phyloP scores from a whole-genome alignment of 2,888 invertebrate genomes.

The Cataglyphis altisquamis region DNA sequence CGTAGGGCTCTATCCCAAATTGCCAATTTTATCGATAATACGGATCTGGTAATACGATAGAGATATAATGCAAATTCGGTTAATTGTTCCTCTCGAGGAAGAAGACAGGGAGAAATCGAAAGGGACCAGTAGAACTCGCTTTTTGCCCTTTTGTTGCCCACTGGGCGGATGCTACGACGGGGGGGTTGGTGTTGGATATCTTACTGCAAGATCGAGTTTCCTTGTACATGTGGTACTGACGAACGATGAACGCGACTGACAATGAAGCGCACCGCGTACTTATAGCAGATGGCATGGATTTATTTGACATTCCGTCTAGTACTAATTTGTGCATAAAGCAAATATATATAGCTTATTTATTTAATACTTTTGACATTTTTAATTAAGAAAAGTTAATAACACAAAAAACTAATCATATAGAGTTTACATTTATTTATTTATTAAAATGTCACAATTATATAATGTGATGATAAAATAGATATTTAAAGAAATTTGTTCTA shows the following conservation, averaged over 20 bases:
- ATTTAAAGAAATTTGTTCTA: neutral
- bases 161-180: constrained; percentile 61
- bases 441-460: neutral
- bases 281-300: constrained; percentile 77
- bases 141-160: constrained; percentile 76
- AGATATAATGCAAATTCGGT: constrained; percentile 86
- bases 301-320: constrained; percentile 42
- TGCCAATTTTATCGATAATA: constrained; percentile 86
- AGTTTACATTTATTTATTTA: neutral
- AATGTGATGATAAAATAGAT: neutral
- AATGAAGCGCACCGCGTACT: constrained; percentile 65
- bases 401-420: neutral
- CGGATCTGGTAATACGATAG: constrained; percentile 86
- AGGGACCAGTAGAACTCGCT: constrained; percentile 58
- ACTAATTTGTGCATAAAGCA: constrained; percentile 31
- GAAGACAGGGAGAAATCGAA: constrained; percentile 62
- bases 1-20: constrained; percentile 73
- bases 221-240: constrained; percentile 80
- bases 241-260: constrained; percentile 75
- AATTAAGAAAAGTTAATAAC: neutral
- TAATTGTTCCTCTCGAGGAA: constrained; percentile 84
- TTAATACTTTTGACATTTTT: neutral
- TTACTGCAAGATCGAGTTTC: constrained; percentile 82
- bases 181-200: constrained; percentile 76
- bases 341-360: neutral